Conservation (phyloP, 2,888 invertebrate species). For the Spilarctia lutea region DNA sequence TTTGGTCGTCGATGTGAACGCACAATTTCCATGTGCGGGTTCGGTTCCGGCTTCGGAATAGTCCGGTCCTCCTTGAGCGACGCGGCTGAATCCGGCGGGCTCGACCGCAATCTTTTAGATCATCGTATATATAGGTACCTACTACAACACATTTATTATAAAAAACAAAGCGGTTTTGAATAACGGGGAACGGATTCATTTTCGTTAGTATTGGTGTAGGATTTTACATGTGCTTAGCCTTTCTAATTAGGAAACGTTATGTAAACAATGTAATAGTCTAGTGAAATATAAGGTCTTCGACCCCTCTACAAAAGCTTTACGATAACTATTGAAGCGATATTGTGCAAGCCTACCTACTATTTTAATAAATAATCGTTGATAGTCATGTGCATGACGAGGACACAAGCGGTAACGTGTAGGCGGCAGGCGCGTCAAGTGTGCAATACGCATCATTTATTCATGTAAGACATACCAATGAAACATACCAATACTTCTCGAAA, state of each 20-base stretch:
- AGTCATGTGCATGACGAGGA: conserved; percentile 39
- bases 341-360: conserved; percentile 49
- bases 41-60: conserved; percentile 82
- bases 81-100: conserved; percentile 68
- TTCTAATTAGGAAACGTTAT: conserved; percentile 52
- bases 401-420: conserved; percentile 39
- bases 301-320: conserved; percentile 44
- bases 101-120: conserved; percentile 76
- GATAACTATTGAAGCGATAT: conserved; percentile 33
- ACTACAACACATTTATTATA: conserved; percentile 52
- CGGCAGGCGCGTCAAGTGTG: conserved; percentile 43
- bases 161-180: conserved; percentile 43
- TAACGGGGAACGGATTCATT: conserved; percentile 49
- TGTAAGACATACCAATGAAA: conserved; percentile 38
- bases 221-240: conserved; percentile 42
- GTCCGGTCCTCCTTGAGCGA: conserved; percentile 83
- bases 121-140: conserved; percentile 62
- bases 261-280: conserved; percentile 47
- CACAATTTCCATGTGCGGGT: conserved; percentile 68
- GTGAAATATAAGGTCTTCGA: conserved; percentile 42
- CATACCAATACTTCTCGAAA: conserved; percentile 42
- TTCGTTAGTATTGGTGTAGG: conserved; percentile 37
- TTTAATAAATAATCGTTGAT: conserved; percentile 39
- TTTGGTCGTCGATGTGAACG: conserved; percentile 58
- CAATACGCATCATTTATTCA: conserved; percentile 47